Evolutionary conservation across 2,888 invertebrate genomes (phyloP).

Genomic region (Bembecia ichneumoniformis): DNA sequence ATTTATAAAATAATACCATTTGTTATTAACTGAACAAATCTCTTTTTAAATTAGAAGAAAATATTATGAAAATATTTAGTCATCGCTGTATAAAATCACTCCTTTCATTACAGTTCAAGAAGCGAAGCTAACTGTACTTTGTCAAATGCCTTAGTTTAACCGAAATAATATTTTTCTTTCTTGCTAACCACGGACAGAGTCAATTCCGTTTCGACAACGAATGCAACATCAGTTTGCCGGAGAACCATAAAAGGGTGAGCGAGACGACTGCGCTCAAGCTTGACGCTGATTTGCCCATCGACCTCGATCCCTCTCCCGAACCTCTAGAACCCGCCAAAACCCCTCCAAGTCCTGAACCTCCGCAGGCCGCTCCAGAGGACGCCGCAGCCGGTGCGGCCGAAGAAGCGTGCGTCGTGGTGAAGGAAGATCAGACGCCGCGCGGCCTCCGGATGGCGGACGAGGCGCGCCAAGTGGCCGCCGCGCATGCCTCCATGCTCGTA

Average conservation of each 20-base stretch:
- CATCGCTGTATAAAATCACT: too few relatives aligned
- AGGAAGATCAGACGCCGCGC: conserved; percentile 58
- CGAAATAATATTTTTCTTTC: conserved; percentile 28
- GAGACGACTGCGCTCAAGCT: conserved; percentile 58
- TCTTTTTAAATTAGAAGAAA: too few relatives aligned
- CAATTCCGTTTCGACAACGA: conserved; percentile 99
- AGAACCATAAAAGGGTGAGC: conserved; percentile 99
- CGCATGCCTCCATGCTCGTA: conserved; percentile 70
- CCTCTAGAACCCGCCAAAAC: not conserved
- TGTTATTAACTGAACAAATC: too few relatives aligned
- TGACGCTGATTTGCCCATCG: conserved; percentile 35
- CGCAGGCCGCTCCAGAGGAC: conserved; percentile 45
- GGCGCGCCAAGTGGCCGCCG: conserved; percentile 64
- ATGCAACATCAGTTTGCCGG: conserved; percentile 96
- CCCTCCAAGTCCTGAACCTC: conserved; percentile 15
- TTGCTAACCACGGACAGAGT: conserved; percentile 80
- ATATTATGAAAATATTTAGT: too few relatives aligned
- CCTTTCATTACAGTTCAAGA: too few relatives aligned
- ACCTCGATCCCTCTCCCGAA: conserved; percentile 19
- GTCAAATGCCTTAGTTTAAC: too few relatives aligned
- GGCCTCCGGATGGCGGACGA: conserved; percentile 61
- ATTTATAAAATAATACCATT: too few relatives aligned
- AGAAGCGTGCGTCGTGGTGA: conserved; percentile 63
- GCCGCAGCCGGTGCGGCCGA: conserved; percentile 33
- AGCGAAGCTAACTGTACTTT: too few relatives aligned